phyloP scores from a whole-genome alignment of 2,797 vertebrate species.

The Ctenochaetus hawaiiensis region DNA sequence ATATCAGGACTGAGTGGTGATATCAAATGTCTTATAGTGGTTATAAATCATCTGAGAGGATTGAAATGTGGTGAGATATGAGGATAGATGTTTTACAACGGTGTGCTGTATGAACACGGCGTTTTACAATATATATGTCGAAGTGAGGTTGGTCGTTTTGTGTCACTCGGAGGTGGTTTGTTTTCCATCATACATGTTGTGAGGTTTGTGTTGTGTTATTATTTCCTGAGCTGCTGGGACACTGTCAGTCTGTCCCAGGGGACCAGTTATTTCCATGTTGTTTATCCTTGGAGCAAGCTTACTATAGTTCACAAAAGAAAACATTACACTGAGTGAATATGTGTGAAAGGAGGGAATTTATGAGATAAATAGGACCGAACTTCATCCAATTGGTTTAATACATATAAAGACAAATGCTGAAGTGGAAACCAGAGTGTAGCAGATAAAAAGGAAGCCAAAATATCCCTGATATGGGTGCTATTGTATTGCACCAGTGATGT shows the following conservation, averaged over 20 bases:
- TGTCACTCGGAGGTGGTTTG: constrained; percentile 20
- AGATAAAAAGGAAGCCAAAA: too few species aligned
- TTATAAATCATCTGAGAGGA: constrained; percentile 65
- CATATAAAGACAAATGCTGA: neutral
- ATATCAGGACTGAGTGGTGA: constrained; percentile 63
- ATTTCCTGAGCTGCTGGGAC: constrained; percentile 48
- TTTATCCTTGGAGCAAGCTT: constrained; percentile 25
- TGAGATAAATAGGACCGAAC: neutral
- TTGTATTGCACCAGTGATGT: too few species aligned
- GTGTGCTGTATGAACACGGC: constrained; percentile 23
- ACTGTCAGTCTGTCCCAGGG: constrained; percentile 15
- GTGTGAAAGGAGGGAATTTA: neutral
- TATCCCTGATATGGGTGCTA: too few species aligned
- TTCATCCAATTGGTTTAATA: neutral
- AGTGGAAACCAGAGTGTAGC: neutral
- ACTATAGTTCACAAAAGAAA: constrained; percentile 10
- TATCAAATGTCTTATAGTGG: constrained; percentile 62
- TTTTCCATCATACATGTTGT: constrained; percentile 41
- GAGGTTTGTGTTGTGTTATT: constrained; percentile 37
- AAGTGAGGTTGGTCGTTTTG: constrained; percentile 22
- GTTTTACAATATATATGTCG: neutral
- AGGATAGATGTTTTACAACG: constrained; percentile 42
- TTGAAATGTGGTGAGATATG: constrained; percentile 56
- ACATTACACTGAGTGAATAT: neutral
- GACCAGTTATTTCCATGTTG: constrained; percentile 15